Evolutionary conservation across 2,888 invertebrate genomes (phyloP), one percentile per base, ranked within the genome.

Genomic region (Pyrocoelia pectoralis): DNA sequence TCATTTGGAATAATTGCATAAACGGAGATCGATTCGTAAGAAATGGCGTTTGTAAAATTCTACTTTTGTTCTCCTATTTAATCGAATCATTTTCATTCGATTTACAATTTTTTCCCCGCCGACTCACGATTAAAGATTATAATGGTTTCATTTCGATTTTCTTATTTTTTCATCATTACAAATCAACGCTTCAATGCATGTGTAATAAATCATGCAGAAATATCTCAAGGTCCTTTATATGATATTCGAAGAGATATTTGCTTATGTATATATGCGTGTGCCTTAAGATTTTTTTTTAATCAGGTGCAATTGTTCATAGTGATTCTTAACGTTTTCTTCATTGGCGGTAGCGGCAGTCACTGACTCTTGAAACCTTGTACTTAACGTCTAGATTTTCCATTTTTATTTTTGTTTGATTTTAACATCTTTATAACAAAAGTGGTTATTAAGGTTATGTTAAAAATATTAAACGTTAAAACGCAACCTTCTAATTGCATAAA

Each of bases 171-270:
- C 6, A 46, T 46, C 56, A 14, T 46, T 56, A 17, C 33, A 14
- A 17, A 56, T 48, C 33, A 38, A 28, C 48, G 18, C 43, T 29
- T 41, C 29, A 15, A 50, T 38, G 38, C 55, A 10, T 18, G 18
- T 19, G 57, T 63, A 68, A 68, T 68, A 68, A 68, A 68, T 65
- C 65, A 63, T 60, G 65, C 51, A 60, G 65, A 63, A 65, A 68
- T 67, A 65, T 65, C 55, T 61, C 67, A 57, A 62, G 65, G 67
- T 59, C 61, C n/a, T 46, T 46, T n/a, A 46, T 55, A 49, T 52
- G 52, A 54, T 57, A 50, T 60, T 58, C 51, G 56, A 63, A 57
- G 51, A 67, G 55, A 40, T 58, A 67, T 64, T 67, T 65, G 63
- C 63, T 63, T 63, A 62, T 62, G 52, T 62, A 62, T 68, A 62